Percentiles rank a stretch among this genome's conserved stretches.
Evolutionary conservation across 2,888 invertebrate genomes (phyloP).

Genomic region (Nematopogon swammerdamellus): DNA sequence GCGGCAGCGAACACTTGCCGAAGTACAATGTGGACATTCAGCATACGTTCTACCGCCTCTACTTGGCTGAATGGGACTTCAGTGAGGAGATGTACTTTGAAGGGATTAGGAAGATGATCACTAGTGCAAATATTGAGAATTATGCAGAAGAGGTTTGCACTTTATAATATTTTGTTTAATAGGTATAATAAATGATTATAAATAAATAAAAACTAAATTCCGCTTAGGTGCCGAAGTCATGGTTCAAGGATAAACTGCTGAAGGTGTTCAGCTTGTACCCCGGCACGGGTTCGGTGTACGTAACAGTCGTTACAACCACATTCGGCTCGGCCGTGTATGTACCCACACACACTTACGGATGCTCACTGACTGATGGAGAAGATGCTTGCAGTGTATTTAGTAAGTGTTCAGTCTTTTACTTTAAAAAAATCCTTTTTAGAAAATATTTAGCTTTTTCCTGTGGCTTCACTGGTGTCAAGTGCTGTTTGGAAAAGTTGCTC

Average conservation of each 20-base stretch:
- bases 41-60: conserved; percentile 61
- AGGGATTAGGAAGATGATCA: conserved; percentile 60
- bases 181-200: background rate
- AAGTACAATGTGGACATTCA: conserved; percentile 21
- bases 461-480: no score
- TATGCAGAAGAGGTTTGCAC: no score
- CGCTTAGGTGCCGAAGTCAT: no score
- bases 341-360: conserved; percentile 65
- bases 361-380: conserved; percentile 41
- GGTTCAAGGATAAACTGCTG: background rate
- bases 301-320: conserved; percentile 44
- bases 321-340: conserved; percentile 61
- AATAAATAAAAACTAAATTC: no score
- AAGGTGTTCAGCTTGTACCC: conserved; percentile 54
- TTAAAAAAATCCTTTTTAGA: no score
- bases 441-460: no score
- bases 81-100: conserved; percentile 56
- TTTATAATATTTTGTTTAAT: no score
- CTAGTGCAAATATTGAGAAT: conserved; percentile 52
- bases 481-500: no score
- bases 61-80: conserved; percentile 56
- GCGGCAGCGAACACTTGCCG: conserved; percentile 15
- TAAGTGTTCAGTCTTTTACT: conserved; percentile 29
- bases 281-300: conserved; percentile 61
- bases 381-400: conserved; percentile 52